phyloP scores from a whole-genome alignment of 1,140 invertebrate genomes.

The Drosophila baimaii region DNA sequence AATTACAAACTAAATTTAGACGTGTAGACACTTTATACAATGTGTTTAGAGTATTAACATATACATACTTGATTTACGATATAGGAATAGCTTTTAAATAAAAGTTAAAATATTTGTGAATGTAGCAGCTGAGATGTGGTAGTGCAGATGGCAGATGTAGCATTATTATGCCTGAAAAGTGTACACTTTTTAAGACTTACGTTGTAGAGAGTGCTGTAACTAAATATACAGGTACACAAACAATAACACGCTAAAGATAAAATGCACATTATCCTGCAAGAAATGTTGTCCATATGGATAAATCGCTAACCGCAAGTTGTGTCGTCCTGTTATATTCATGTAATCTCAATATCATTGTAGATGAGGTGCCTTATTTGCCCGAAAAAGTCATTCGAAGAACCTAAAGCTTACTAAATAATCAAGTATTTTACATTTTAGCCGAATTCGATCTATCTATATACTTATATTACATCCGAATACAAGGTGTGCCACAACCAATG shows the following conservation, averaged over 20 bases:
- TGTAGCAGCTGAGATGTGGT: slow-evolving; percentile 42
- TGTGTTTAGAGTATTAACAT: slow-evolving; percentile 61
- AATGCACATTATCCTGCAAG: background rate
- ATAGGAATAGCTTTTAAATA: slow-evolving; percentile 74
- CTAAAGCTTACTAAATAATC: slow-evolving; percentile 56
- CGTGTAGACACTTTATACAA: slow-evolving; percentile 73
- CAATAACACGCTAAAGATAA: background rate
- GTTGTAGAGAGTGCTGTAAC: slow-evolving; percentile 17
- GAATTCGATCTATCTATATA: slow-evolving; percentile 26
- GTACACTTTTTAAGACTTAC: slow-evolving; percentile 33
- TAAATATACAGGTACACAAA: slow-evolving; percentile 2
- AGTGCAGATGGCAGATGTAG: slow-evolving; percentile 5
- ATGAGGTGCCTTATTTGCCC: slow-evolving; percentile 27
- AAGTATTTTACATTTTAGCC: slow-evolving; percentile 62
- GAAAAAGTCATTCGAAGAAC: slow-evolving; percentile 46
- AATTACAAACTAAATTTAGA: slow-evolving; percentile 79
- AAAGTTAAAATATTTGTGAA: slow-evolving; percentile 52
- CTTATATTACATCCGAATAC: slow-evolving; percentile 12
- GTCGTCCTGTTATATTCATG: slow-evolving; percentile 25
- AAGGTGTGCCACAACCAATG: background rate
- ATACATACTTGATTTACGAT: slow-evolving; percentile 56
- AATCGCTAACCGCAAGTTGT: background rate
- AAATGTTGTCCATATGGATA: background rate
- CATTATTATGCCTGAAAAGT: slow-evolving; percentile 17
- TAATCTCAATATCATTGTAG: slow-evolving; percentile 64